phyloP scores from a whole-genome alignment of 2,113 vertebrate genomes.

The Amblyopsis rosae region DNA sequence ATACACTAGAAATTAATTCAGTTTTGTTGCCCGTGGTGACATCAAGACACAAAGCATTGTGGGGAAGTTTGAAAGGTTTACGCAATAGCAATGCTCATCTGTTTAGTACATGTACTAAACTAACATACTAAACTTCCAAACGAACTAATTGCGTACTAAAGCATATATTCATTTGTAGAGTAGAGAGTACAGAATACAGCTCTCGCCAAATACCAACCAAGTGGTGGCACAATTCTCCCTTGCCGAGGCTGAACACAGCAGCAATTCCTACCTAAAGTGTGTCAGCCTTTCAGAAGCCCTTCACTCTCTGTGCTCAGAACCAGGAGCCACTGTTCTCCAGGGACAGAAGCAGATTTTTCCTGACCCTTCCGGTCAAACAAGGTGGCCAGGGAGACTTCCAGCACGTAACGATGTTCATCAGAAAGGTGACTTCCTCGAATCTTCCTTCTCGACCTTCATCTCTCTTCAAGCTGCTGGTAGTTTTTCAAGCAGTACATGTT shows the following conservation, averaged over 20 bases:
- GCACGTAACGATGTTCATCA: constrained; percentile 91
- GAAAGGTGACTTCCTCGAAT: constrained; percentile 78
- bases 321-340: constrained; percentile 90
- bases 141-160: too few species aligned
- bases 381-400: constrained; percentile 93
- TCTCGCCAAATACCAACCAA: not conserved
- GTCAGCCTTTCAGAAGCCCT: not conserved
- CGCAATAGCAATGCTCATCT: too few species aligned
- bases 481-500: too few species aligned
- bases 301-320: constrained; percentile 66
- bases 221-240: not conserved
- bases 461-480: not conserved
- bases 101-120: too few species aligned
- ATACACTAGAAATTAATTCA: too few species aligned
- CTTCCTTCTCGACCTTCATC: not conserved
- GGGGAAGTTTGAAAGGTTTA: too few species aligned
- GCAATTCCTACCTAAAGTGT: not conserved
- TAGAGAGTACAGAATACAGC: too few species aligned
- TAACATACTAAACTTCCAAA: too few species aligned
- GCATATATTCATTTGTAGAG: too few species aligned
- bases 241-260: not conserved
- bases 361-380: constrained; percentile 90
- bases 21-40: too few species aligned
- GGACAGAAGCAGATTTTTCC: constrained; percentile 87
- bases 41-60: too few species aligned